phyloP scores from a whole-genome alignment of 2,888 invertebrate species.

The Chouioia cunea region DNA sequence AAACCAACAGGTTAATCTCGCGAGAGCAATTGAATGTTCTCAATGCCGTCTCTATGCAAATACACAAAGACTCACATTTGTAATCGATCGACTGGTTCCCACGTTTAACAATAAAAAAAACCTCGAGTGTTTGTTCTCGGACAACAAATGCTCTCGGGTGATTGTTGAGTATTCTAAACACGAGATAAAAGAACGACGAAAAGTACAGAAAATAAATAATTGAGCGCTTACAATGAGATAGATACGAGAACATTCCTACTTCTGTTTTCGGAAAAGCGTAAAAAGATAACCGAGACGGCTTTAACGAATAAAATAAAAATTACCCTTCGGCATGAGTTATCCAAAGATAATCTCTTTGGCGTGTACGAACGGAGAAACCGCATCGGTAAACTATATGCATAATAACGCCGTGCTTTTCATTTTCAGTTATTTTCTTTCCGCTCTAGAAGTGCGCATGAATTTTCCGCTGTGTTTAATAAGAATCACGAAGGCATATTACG shows the following conservation, averaged over 20 bases:
- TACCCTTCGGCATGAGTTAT: too few species aligned
- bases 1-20: conserved; percentile 32
- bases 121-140: too few species aligned
- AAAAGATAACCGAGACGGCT: too few species aligned
- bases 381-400: conserved; percentile 1
- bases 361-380: too few species aligned
- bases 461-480: conserved; percentile 38
- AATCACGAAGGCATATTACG: conserved; percentile 28
- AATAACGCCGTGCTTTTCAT: conserved; percentile 20
- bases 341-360: too few species aligned
- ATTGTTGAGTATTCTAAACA: conserved; percentile 2
- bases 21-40: conserved; percentile 20
- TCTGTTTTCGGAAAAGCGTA: too few species aligned
- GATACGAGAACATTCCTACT: too few species aligned
- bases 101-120: too few species aligned
- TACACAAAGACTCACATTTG: conserved; percentile 24
- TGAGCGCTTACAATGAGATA: background rate
- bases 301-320: too few species aligned
- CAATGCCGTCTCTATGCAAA: conserved; percentile 40
- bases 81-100: conserved; percentile 7
- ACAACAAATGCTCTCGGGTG: background rate
- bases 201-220: background rate
- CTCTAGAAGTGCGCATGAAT: background rate
- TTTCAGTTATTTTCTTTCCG: conserved; percentile 15
- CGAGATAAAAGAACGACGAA: background rate